Conservation (phyloP, 2,888 invertebrate genomes). For the Pyrocoelia pectoralis region DNA sequence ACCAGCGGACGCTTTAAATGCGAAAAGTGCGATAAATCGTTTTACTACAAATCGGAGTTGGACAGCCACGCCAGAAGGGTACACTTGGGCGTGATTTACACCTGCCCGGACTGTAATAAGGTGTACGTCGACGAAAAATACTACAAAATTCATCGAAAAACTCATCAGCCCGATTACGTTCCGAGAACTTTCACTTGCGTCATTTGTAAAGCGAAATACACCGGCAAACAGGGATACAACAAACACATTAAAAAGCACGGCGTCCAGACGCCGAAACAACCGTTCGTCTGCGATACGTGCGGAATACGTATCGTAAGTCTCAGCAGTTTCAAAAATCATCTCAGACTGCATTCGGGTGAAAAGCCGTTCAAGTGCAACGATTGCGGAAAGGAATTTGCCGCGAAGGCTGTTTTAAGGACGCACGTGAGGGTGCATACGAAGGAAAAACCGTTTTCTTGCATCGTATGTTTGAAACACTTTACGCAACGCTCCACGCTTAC, state of each 20-base stretch:
- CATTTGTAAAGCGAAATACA: neutral
- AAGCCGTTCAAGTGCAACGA: constrained; percentile 64
- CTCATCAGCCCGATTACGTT: constrained; percentile 39
- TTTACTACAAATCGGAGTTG: no score
- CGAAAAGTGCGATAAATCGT: no score
- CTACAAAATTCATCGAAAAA: constrained; percentile 31
- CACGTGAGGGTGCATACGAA: constrained; percentile 65
- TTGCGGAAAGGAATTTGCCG: constrained; percentile 63
- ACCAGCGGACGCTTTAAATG: no score
- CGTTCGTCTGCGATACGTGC: constrained; percentile 51
- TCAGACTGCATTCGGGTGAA: constrained; percentile 52
- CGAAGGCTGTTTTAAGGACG: constrained; percentile 60
- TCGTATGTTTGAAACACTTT: neutral
- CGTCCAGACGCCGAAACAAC: no score
- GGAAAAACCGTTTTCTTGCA: constrained; percentile 55
- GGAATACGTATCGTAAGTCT: constrained; percentile 52
- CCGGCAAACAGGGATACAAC: neutral
- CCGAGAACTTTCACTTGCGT: neutral
- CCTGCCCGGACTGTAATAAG: constrained; percentile 62
- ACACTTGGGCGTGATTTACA: constrained; percentile 60
- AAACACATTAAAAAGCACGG: neutral
- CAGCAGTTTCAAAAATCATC: constrained; percentile 49
- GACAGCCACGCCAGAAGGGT: no score
- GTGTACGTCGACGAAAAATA: constrained; percentile 57
- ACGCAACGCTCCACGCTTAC: neutral